Evolutionary conservation across 2,888 invertebrate genomes (phyloP), one percentile per base, ranked within the genome.

Genomic region (Tenthredo scrophulariae): DNA sequence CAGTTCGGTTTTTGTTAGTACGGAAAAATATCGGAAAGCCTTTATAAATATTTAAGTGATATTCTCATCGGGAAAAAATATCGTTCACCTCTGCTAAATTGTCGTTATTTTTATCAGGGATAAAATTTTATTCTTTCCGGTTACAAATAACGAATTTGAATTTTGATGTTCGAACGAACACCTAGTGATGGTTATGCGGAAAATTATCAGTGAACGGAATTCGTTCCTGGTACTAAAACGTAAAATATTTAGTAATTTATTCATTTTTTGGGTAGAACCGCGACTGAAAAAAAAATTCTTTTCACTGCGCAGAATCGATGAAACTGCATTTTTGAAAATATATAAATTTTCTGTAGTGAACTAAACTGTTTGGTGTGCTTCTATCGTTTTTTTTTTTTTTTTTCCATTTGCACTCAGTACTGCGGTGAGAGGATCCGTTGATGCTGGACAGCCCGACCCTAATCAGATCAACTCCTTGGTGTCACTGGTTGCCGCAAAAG

Each of bases 361-460:
- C 29, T 40, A 22, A n/a, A 54, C n/a, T 10, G 29, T 77, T 18
- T 50, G 15, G 26, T 10, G 7, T 46, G 46, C 15, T 15, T 46
- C 0, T 46, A n/a, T n/a, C n/a, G n/a, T 46, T 46, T 46, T 46
- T 10, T 10, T 10, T 37, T 67, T 67, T 15, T 29, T 40, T 26
- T 74, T 22, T 22, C 54, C n/a, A n/a, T 74, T 54, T 72, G 29
- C 33, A 50, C 77, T n/a, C 87, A 93, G 92, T 87, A 92, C 92
- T 18, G 91, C 93, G 7, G 93, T 93, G 15, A 89, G 93, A 75
- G 93, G 92, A 62, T 93, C 93, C 70, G 91, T 93, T 86, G 93
- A 93, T 84, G 93, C 92, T 26, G 93, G 93, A 22, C 93, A 92
- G 84, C 93, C 93, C 70, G 91, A 92, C 86, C 83, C 89, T 9